These are phyloP conservation scores for Subacronicta megacephala DNA, from an alignment of 2,888 invertebrate genomes.

Conservation along the genomic window DNA sequence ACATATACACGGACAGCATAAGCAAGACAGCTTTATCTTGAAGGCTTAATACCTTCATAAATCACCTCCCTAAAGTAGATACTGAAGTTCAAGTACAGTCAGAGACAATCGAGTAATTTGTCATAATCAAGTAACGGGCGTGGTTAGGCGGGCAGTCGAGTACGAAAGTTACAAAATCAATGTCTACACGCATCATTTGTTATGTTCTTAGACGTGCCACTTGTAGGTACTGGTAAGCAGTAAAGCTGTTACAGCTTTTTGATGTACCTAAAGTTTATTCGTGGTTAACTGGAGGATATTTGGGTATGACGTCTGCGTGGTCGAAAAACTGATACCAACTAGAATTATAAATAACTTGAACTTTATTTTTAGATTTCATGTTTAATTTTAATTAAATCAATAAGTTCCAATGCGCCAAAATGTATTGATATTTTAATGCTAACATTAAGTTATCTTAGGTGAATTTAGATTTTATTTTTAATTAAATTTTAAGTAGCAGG, in stretches of 20 bases:
- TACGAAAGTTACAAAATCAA: constrained; percentile 41
- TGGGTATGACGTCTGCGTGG: background rate
- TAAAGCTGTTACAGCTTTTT: constrained; percentile 7
- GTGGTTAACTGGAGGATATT: background rate
- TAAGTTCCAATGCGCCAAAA: no score
- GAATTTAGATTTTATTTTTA: no score
- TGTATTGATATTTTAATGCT: no score
- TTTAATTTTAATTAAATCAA: background rate
- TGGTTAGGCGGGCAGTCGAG: constrained; percentile 33
- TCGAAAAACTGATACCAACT: no score
- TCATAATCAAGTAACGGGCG: constrained; percentile 41
- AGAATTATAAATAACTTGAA: background rate
- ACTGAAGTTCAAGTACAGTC: constrained; percentile 56
- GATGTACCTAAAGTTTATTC: background rate
- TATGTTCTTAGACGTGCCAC: constrained; percentile 9
- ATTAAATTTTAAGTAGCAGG: no score
- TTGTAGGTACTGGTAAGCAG: constrained; percentile 16
- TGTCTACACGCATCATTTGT: constrained; percentile 39
- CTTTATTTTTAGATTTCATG: background rate
- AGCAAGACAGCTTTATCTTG: no score
- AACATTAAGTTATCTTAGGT: no score
- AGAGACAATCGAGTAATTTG: constrained; percentile 46
- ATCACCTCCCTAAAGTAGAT: constrained; percentile 20
- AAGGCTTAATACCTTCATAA: constrained; percentile 8
- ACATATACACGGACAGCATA: no score